Conservation (phyloP, 2,113 vertebrate genomes). For the Hemicordylus capensis region DNA sequence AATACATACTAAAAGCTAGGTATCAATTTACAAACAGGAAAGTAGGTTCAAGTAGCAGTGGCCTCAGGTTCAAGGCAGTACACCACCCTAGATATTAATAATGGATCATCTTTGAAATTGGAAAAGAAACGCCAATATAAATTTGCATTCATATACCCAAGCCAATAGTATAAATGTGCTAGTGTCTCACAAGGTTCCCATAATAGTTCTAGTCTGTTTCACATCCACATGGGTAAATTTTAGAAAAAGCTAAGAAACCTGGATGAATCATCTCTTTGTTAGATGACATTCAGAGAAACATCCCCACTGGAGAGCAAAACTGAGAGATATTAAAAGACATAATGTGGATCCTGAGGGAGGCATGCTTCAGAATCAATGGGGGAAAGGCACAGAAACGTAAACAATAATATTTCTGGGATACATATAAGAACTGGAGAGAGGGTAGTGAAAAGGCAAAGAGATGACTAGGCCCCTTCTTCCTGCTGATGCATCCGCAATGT, state of each 20-base stretch:
- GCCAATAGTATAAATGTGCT: not conserved
- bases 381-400: not conserved
- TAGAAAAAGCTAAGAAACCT: not conserved
- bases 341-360: not conserved
- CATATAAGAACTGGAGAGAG: not conserved
- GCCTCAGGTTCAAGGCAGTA: not conserved
- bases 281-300: not conserved
- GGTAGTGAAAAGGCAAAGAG: not conserved
- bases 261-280: not conserved
- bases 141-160: not conserved
- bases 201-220: not conserved
- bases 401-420: not conserved
- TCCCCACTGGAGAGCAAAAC: not conserved
- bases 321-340: not conserved
- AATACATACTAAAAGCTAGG: constrained; percentile 15
- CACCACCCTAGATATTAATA: not conserved
- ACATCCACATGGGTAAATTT: too few species aligned
- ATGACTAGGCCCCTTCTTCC: not conserved
- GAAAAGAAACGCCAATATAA: not conserved
- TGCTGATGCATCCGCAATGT: not conserved
- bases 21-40: not conserved
- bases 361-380: not conserved
- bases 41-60: not conserved
- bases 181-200: not conserved
- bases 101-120: not conserved